Evolutionary conservation across 2,888 invertebrate species (phyloP).

Genomic region (Ophioninae sp.): DNA sequence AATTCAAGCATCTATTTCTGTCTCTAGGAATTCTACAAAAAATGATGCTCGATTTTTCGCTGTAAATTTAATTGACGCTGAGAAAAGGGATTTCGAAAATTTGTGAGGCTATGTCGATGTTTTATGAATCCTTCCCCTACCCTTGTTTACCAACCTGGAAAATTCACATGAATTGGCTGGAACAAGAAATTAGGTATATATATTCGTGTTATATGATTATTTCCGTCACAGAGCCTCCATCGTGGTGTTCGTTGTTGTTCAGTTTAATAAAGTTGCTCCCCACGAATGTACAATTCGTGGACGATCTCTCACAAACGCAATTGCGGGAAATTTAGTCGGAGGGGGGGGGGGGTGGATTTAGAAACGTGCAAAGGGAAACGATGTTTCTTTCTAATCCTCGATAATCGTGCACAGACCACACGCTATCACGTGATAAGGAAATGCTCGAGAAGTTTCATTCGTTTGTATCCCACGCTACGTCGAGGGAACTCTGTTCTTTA

Average conservation of each 20-base stretch:
- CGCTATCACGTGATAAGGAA: constrained; percentile 10
- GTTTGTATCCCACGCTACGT: neutral
- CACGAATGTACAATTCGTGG: constrained; percentile 35
- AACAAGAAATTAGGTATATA: neutral
- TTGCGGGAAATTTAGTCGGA: neutral
- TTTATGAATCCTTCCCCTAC: constrained; percentile 13
- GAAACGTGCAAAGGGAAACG: neutral
- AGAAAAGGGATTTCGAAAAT: too few species aligned
- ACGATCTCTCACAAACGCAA: neutral
- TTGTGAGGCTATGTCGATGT: too few species aligned
- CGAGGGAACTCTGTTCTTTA: neutral
- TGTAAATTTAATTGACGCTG: too few species aligned
- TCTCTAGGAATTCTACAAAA: too few species aligned
- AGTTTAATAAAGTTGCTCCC: constrained; percentile 65
- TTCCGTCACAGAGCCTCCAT: constrained; percentile 59
- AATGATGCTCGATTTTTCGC: too few species aligned
- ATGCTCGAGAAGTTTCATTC: constrained; percentile 1
- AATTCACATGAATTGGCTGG: constrained; percentile 36
- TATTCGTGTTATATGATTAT: constrained; percentile 62
- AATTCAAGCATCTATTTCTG: too few species aligned
- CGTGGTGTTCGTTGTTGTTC: constrained; percentile 27
- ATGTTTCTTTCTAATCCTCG: constrained; percentile 6
- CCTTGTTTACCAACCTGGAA: neutral
- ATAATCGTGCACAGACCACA: neutral
- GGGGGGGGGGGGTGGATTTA: neutral